Conservation (phyloP, 2,113 vertebrate genomes). For the Bubo bubo region DNA sequence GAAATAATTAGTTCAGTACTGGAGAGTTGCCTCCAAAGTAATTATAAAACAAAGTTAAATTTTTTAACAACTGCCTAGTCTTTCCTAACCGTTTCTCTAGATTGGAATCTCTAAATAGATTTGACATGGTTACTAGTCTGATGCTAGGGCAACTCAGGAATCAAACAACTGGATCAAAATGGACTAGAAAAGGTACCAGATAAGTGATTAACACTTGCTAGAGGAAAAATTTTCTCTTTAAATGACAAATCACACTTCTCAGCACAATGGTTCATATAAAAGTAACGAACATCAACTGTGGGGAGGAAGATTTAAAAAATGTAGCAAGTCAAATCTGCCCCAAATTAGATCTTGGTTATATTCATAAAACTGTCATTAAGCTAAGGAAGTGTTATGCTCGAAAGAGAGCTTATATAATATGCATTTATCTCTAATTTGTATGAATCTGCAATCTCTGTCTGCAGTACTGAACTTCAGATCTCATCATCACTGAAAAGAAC, state of each 20-base stretch:
- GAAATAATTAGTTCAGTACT: background rate
- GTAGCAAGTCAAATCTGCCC: background rate
- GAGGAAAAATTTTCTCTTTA: background rate
- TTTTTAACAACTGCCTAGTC: background rate
- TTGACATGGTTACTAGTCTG: background rate
- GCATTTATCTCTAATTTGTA: background rate
- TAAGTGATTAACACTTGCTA: background rate
- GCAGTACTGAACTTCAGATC: background rate
- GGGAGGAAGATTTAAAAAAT: background rate
- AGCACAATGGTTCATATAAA: background rate
- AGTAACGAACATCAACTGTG: background rate
- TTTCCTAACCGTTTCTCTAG: background rate
- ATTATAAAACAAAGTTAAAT: background rate
- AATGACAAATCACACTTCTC: background rate
- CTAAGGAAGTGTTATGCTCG: background rate
- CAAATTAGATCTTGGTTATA: background rate
- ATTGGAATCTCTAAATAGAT: background rate
- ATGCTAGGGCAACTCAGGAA: background rate
- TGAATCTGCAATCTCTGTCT: background rate
- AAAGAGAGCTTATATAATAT: background rate
- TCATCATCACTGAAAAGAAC: background rate
- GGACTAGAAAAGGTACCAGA: background rate
- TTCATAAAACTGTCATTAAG: slow-evolving; percentile 1
- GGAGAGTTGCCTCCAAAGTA: background rate
- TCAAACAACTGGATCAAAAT: background rate